Base-by-base conservation (phyloP, 2,113 vertebrate genomes). In the Oncorhynchus kisutch region DNA sequence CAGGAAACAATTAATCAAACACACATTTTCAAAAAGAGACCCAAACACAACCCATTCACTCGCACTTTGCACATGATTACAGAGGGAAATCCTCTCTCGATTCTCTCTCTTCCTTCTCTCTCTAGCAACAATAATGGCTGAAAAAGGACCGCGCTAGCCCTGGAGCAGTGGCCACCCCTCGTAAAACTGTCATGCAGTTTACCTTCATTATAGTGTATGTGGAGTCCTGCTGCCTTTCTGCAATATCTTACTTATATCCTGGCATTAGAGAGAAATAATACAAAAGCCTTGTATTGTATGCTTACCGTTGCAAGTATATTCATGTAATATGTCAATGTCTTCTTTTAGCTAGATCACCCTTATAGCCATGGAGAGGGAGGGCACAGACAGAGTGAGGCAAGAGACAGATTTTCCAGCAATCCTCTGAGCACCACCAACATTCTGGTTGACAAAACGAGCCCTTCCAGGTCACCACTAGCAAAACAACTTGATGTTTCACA, bases 141-240 rank as follows among this genome's bases (percentile, higher is more conserved):
- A 81, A 90, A 84, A 81, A 80, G 85, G 86, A 85, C 84, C 84
- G 82, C 1, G 86, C 87, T 88, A 75, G 69, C 82, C 86, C 86
- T 76, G 78, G 80, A 78, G 14, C 51, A 79, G 11, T 81, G 74
- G 75, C 87, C 87, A 62, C 27, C 84, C 39, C 80, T 84, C 67
- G 79, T 82, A 22, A 62, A 62, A 62, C 59, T 3, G 59, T n/a
- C 59, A 62, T 62, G 70, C 31, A 81, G 16, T 54, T 54, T 54
- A 14, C 51, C 16, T 54, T 54, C 77, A 80, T 20, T 45, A 45
- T 45, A 45, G 60, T 64, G 60, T 64, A 54, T 54, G 12, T 16
- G 14, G 3, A 54, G 51, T 54, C 51, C 14, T 54, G 51, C 51
- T 54, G 16, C 16, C 51, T 54, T 18, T 54, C 51, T 54, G 51